These are phyloP conservation scores for Timandra comae DNA, from an alignment of 2,888 invertebrate genomes.

Conservation along the genomic window DNA sequence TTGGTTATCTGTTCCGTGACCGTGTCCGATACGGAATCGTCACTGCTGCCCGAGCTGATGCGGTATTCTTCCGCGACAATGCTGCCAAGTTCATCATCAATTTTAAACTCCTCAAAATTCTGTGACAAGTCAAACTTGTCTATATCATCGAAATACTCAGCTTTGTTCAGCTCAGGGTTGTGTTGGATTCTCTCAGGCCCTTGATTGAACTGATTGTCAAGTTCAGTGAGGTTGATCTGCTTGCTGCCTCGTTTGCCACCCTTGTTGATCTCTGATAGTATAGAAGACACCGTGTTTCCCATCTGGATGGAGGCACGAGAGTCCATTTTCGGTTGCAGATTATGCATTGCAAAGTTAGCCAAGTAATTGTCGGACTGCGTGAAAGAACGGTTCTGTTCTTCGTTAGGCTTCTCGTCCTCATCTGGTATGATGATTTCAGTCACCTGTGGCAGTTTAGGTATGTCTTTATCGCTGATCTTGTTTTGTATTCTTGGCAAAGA, in stretches of 20 bases:
- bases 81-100: conserved; percentile 81
- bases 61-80: conserved; percentile 71
- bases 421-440: conserved; percentile 85
- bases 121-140: conserved; percentile 83
- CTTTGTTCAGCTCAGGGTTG: conserved; percentile 55
- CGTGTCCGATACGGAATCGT: conserved; percentile 62
- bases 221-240: conserved; percentile 63
- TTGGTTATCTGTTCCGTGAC: conserved; percentile 57
- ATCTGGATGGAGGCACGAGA: conserved; percentile 76
- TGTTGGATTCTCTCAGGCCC: conserved; percentile 41
- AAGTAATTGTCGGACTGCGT: conserved; percentile 60
- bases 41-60: conserved; percentile 72
- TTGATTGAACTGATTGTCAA: conserved; percentile 64
- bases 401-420: conserved; percentile 71
- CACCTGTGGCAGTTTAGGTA: conserved; percentile 85
- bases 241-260: conserved; percentile 63
- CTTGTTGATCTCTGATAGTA: conserved; percentile 77
- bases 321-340: conserved; percentile 65
- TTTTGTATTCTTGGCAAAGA: conserved; percentile 63
- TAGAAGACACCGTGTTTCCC: conserved; percentile 78
- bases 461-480: conserved; percentile 76
- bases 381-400: conserved; percentile 50
- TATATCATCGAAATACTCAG: conserved; percentile 70
- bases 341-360: conserved; percentile 57
- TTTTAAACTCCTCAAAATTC: conserved; percentile 87